phyloP scores from a whole-genome alignment of 2,797 vertebrate genomes.

The Siniperca obscura region DNA sequence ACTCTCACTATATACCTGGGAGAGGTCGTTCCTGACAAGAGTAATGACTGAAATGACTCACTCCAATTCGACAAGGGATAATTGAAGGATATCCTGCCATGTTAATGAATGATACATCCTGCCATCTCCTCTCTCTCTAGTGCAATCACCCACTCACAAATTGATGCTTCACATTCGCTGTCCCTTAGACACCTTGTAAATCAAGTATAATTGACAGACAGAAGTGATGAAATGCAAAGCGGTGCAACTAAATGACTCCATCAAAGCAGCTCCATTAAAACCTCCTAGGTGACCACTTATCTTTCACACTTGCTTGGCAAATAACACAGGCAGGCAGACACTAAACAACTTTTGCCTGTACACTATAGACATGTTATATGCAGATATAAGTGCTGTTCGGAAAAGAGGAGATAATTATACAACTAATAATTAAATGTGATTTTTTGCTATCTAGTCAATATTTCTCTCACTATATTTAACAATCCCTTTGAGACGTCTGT shows the following conservation, averaged over 20 bases:
- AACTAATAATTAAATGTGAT: not conserved
- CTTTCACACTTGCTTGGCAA: conserved; percentile 71
- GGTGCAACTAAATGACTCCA: conserved; percentile 79
- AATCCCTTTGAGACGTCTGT: not conserved
- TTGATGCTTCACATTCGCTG: conserved; percentile 80
- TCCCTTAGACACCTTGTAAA: conserved; percentile 80
- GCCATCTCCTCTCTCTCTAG: conserved; percentile 68
- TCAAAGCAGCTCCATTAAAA: conserved; percentile 78
- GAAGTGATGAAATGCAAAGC: conserved; percentile 83
- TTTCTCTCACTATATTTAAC: conserved; percentile 3
- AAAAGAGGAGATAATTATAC: not conserved
- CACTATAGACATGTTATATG: not conserved
- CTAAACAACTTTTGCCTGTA: conserved; percentile 40
- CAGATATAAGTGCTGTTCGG: not conserved
- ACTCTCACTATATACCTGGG: conserved; percentile 50
- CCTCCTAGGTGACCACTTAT: conserved; percentile 79
- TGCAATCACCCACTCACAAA: conserved; percentile 79
- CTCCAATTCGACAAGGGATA: conserved; percentile 74
- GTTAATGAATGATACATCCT: conserved; percentile 79
- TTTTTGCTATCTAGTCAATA: not conserved
- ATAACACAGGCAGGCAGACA: conserved; percentile 34
- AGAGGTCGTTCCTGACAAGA: conserved; percentile 66
- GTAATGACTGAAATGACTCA: conserved; percentile 74
- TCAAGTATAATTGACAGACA: conserved; percentile 81
- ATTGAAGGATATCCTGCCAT: conserved; percentile 80